These are phyloP conservation scores for Eupithecia abbreviata DNA, from an alignment of 2,888 invertebrate genomes.

Conservation along the genomic window DNA sequence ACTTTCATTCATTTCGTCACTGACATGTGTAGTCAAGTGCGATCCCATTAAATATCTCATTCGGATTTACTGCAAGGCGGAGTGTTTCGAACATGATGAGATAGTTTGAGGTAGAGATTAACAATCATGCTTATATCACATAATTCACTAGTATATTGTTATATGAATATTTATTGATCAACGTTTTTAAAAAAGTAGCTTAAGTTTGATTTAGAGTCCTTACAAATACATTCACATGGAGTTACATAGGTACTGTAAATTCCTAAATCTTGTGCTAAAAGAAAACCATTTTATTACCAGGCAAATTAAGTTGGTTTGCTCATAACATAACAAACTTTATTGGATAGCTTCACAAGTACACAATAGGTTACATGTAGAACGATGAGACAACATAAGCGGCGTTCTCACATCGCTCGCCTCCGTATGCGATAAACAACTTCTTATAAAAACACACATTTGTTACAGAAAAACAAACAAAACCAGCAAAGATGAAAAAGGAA, in stretches of 20 bases:
- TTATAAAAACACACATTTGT: slow-evolving; percentile 60
- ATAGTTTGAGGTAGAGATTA: background rate
- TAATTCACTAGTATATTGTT: too few relatives aligned
- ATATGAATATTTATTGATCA: too few relatives aligned
- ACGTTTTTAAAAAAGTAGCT: too few relatives aligned
- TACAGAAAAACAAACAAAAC: slow-evolving; percentile 73
- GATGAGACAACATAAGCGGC: background rate
- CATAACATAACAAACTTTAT: background rate
- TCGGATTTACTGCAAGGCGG: background rate
- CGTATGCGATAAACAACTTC: background rate
- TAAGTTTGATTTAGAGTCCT: background rate
- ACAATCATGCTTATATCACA: background rate
- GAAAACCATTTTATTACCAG: background rate
- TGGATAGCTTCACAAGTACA: background rate
- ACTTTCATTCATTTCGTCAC: slow-evolving; percentile 27
- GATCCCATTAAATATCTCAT: slow-evolving; percentile 3
- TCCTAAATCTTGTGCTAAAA: background rate
- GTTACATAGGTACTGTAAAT: background rate
- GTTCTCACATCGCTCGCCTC: background rate
- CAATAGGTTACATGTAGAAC: background rate
- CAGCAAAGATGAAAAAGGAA: slow-evolving; percentile 75
- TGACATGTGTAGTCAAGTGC: background rate
- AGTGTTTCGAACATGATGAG: background rate
- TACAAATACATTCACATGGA: background rate
- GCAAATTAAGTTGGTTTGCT: background rate